Conservation (phyloP, 2,797 vertebrate species). For the Pseudotriccus pelzelni region DNA sequence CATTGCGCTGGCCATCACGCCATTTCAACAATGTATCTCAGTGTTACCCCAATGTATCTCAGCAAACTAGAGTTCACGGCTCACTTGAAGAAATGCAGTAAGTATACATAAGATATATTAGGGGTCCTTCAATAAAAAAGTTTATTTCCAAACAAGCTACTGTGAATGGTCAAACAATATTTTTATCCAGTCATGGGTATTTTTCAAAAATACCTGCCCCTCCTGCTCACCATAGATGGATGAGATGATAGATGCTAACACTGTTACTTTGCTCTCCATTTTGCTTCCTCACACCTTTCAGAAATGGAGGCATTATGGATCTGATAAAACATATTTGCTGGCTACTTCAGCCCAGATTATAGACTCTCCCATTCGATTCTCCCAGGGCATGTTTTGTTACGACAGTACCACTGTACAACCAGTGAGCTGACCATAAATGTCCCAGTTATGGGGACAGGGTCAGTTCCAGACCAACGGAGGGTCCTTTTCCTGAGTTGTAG, state of each 20-base stretch:
- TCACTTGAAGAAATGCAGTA: background rate
- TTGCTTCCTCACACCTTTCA: background rate
- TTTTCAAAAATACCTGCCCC: background rate
- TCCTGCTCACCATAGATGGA: background rate
- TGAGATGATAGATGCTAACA: background rate
- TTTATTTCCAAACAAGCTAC: background rate
- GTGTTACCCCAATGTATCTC: background rate
- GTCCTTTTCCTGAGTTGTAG: too few species aligned
- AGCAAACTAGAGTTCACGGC: background rate
- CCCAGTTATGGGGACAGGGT: too few species aligned
- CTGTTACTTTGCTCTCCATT: background rate
- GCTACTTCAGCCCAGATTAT: background rate
- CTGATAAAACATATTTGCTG: background rate
- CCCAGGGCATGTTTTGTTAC: background rate
- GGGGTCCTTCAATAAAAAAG: background rate
- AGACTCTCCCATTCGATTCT: background rate
- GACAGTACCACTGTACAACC: background rate
- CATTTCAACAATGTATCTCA: background rate
- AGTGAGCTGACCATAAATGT: background rate
- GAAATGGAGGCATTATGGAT: background rate
- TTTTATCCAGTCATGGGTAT: background rate
- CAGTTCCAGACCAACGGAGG: too few species aligned
- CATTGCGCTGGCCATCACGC: background rate
- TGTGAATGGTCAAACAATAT: background rate
- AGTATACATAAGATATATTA: background rate